Evolutionary conservation across 2,113 vertebrate genomes (phyloP), one percentile per base, ranked within the genome.

Genomic region (Burhinus bistriatus): DNA sequence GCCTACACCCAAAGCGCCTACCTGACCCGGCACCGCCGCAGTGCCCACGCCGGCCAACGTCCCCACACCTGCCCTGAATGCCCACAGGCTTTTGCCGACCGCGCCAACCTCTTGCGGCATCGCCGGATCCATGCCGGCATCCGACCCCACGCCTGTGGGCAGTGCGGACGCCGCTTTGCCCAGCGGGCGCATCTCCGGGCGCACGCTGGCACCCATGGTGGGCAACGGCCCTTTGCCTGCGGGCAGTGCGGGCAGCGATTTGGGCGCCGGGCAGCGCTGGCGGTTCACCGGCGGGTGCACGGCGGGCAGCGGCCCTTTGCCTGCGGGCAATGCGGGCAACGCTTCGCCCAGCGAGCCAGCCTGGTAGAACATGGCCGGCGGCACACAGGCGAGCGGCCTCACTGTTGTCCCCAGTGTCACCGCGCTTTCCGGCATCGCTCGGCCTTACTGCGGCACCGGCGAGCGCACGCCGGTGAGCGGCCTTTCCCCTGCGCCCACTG

Each of bases 331-430:
- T 98, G 98, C 6, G 97, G 98, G n/a, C 98, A 98, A 78, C 97
- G 93, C 23, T 98, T 98, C 59, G 97, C 97, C 66, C 98, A 98
- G 86, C 97, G 97, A 29, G 98, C 98, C 92, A 98, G 97, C 83
- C 97, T 98, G 51, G 98, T 98, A 84, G 97, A 98, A n/a, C 98
- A 98, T 83, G 45, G 92, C 51, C 97, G 97, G 51, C 97, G 97
- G 57, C 98, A 99, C 97, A 97, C 98, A 3, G 98, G 98, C 17
- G 98, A 99, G 58, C 98, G 98, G 21, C 98, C 98, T 6, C 98
- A 99, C 92, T 95, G 98, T 75, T 99, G 99, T 84, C 98, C 97
- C 71, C 98, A 98, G 44, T 99, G 99, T 11, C 98, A 98, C 9
- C 98, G 98, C 89, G 94, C 98, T 62, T 99, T 98, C 94, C 94